phyloP scores from a whole-genome alignment of 1,140 invertebrate genomes.

The Drosophila teissieri region DNA sequence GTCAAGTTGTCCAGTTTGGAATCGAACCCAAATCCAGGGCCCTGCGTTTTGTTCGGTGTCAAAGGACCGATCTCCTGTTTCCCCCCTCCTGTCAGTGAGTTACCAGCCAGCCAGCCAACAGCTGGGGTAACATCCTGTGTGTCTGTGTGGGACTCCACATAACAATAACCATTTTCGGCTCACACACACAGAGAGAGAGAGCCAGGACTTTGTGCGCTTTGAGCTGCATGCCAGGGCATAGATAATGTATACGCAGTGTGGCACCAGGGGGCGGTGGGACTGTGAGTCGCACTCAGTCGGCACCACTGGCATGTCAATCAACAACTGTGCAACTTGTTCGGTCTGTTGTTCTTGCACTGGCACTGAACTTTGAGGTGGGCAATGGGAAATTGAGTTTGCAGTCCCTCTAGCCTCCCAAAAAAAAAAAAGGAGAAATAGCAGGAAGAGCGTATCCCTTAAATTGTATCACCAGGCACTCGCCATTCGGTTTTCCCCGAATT shows the following conservation, averaged over 20 bases:
- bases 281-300: conserved; percentile 9
- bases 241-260: conserved; percentile 63
- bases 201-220: conserved; percentile 35
- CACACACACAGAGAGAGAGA: conserved; percentile 11
- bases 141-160: conserved; percentile 48
- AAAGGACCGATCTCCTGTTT: conserved; percentile 38
- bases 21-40: conserved; percentile 20
- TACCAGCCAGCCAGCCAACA: conserved; percentile 33
- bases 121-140: conserved; percentile 68
- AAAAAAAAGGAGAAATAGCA: background rate
- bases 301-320: conserved; percentile 54
- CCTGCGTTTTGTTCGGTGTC: conserved; percentile 56
- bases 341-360: conserved; percentile 23
- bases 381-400: conserved; percentile 26
- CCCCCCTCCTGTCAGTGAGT: background rate
- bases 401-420: background rate
- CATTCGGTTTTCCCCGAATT: conserved; percentile 5
- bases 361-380: conserved; percentile 30
- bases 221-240: conserved; percentile 53
- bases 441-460: conserved; percentile 18
- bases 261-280: conserved; percentile 14
- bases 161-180: conserved; percentile 74
- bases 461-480: conserved; percentile 11
- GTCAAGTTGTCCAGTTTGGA: conserved; percentile 23
- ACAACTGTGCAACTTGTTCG: conserved; percentile 51